These are phyloP conservation scores for Drosophila dunni DNA, from an alignment of 1,140 invertebrate species.

Conservation along the genomic window DNA sequence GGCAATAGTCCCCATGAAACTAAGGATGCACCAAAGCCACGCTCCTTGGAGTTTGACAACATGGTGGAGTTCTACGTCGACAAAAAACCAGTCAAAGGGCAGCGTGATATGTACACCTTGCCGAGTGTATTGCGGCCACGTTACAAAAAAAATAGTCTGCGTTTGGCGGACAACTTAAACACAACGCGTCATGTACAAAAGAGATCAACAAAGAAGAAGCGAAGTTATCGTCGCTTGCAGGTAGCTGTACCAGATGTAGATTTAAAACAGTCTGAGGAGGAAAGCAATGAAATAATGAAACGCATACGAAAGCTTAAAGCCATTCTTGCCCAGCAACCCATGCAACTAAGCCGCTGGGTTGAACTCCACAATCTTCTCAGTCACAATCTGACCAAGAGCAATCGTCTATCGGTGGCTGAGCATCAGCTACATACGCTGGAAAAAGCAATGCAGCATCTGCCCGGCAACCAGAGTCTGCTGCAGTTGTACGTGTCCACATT, in stretches of 20 bases:
- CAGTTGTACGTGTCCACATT: constrained; percentile 84
- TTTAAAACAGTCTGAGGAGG: background rate
- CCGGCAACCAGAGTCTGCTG: constrained; percentile 87
- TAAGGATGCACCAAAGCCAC: background rate
- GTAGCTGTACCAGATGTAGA: background rate
- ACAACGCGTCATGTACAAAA: background rate
- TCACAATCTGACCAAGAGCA: constrained; percentile 42
- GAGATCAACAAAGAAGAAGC: background rate
- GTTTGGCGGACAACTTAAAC: background rate
- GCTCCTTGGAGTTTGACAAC: constrained; percentile 72
- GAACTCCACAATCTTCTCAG: constrained; percentile 50
- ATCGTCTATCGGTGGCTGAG: constrained; percentile 59
- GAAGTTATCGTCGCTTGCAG: background rate
- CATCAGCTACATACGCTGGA: constrained; percentile 54
- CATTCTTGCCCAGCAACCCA: constrained; percentile 33
- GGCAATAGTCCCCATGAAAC: background rate
- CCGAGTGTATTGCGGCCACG: constrained; percentile 79
- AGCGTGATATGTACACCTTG: constrained; percentile 58
- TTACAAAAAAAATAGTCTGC: constrained; percentile 37
- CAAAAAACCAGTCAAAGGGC: constrained; percentile 85
- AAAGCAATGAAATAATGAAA: background rate
- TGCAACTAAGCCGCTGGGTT: constrained; percentile 39
- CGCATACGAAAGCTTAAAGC: constrained; percentile 28
- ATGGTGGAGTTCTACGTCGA: constrained; percentile 86
- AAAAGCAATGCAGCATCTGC: constrained; percentile 66